Evolutionary conservation across 2,888 invertebrate genomes (phyloP), one percentile per base, ranked within the genome.

Genomic region (Pseudococcus longispinus): DNA sequence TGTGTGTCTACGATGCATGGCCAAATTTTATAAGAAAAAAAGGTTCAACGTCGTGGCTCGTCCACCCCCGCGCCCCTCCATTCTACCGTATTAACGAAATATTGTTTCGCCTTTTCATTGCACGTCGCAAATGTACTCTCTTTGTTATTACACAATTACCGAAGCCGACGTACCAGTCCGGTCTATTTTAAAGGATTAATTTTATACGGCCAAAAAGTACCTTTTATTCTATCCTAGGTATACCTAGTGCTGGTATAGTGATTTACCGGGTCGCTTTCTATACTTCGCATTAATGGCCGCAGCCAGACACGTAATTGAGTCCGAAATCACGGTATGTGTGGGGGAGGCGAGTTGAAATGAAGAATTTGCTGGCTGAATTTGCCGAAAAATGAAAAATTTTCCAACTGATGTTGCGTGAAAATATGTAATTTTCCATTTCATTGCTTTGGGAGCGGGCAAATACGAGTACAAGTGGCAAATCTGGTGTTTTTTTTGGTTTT

Each of bases 71-170:
- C n/a, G 51, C 18, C n/a, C n/a, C 51, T n/a, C 3, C n/a, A n/a
- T 51, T n/a, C 0, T 18, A 4, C 1, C 13, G 70, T 74, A 74
- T 74, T 74, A 74, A 37, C 74, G 32, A 37, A 74, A 74, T 74
- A 74, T 74, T 74, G 32, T 74, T 74, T 32, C 37, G 37, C 32
- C 37, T 37, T 74, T 32, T 74, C 29, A 11, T 60, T 23, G 60
- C 60, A 65, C 65, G 65, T 65, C 20, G 23, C 65, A 65, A 26
- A 26, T 65, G 65, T 65, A 65, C 65, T 65, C 65, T 65, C 65
- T 65, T 65, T 65, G 65, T 65, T 65, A 65, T 23, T 65, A 65
- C 65, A 65, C 65, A 65, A 65, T 65, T 65, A 65, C 65, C 65
- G 9, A 37, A 37, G 37, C 37, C 37, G 37, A 37, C 37, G 20